phyloP scores from a whole-genome alignment of 2,113 vertebrate species.

The Vombatus ursinus region DNA sequence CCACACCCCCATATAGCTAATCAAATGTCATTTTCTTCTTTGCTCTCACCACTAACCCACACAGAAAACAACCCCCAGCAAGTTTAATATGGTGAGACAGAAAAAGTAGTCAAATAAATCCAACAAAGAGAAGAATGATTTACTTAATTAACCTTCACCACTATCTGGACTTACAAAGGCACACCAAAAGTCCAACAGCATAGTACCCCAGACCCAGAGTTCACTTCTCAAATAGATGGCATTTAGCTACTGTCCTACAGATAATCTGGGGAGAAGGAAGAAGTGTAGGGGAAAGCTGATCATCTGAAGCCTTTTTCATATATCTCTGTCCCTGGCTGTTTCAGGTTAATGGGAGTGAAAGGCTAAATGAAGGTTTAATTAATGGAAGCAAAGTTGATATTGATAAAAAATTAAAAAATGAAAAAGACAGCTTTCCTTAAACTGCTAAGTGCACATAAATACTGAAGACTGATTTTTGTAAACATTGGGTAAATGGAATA shows the following conservation, averaged over 20 bases:
- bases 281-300: not conserved
- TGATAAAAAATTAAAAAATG: conserved; percentile 38
- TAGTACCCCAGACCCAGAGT: not conserved
- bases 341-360: not conserved
- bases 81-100: accelerated
- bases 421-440: conserved; percentile 34
- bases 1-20: not conserved
- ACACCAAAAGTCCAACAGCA: not conserved
- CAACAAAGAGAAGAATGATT: not conserved
- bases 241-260: accelerated
- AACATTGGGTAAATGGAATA: conserved; percentile 33
- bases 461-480: conserved; percentile 66
- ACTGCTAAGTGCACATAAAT: conserved; percentile 45
- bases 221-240: not conserved
- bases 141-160: accelerated
- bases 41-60: not conserved
- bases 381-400: conserved; percentile 19
- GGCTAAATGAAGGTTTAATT: conserved; percentile 52
- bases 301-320: not conserved
- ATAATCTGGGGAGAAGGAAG: not conserved
- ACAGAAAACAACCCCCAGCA: not conserved
- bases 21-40: not conserved
- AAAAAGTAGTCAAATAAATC: not conserved
- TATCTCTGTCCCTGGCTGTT: not conserved
- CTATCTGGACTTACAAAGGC: not conserved